Conservation (phyloP, 2,888 invertebrate species). For the Uloborus plumipes region DNA sequence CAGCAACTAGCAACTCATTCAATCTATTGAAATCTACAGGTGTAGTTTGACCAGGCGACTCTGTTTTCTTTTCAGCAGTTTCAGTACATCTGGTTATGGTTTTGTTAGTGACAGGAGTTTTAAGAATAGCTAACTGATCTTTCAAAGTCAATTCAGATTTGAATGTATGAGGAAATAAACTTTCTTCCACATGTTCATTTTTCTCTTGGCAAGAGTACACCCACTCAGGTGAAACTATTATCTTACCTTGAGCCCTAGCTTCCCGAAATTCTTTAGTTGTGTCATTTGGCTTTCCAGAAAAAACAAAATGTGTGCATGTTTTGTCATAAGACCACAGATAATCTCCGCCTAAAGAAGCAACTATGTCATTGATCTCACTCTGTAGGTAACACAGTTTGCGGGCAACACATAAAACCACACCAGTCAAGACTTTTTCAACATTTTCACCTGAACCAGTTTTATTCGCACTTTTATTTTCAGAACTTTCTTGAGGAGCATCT, state of each 20-base stretch:
- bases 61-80: not conserved
- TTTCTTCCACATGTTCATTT: conserved; percentile 70
- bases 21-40: conserved; percentile 61
- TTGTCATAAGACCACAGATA: conserved; percentile 71
- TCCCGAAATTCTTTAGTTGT: conserved; percentile 70
- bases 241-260: conserved; percentile 71
- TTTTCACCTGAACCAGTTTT: not conserved
- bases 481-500: conserved; percentile 69
- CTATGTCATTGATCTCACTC: conserved; percentile 70
- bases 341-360: conserved; percentile 71
- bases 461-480: conserved; percentile 15
- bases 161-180: conserved; percentile 71
- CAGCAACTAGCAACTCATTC: conserved; percentile 61
- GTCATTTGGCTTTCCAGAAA: conserved; percentile 71
- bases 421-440: conserved; percentile 67
- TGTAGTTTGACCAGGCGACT: not conserved
- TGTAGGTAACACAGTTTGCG: conserved; percentile 71
- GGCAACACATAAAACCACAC: conserved; percentile 71
- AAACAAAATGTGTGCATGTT: conserved; percentile 72
- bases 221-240: conserved; percentile 73
- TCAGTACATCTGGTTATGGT: not conserved
- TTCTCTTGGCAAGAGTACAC: conserved; percentile 70
- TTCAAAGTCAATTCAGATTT: conserved; percentile 71
- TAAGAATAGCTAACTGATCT: conserved; percentile 65
- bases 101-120: conserved; percentile 8